Percentiles rank a stretch among this genome's conserved stretches.
These are phyloP conservation scores for Steinernema feltiae DNA, from an alignment of 1,140 invertebrate species.

Conservation along the genomic window DNA sequence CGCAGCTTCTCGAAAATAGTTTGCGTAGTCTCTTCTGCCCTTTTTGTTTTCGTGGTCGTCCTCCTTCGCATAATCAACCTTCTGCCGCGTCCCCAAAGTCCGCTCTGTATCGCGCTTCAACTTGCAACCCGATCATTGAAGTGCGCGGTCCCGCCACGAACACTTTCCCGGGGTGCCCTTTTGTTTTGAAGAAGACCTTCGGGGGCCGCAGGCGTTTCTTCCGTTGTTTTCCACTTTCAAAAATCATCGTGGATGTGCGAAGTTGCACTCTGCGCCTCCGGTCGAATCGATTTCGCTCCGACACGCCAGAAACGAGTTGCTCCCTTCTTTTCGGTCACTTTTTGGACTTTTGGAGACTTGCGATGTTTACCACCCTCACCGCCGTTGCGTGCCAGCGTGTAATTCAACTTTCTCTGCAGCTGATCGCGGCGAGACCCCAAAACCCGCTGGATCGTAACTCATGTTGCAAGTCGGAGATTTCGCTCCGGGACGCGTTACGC, in stretches of 20 bases:
- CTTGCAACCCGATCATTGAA: too few relatives aligned
- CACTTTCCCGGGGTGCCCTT: not conserved
- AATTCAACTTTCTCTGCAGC: too few relatives aligned
- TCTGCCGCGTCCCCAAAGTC: too few relatives aligned
- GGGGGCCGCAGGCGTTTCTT: not conserved
- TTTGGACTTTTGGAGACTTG: not conserved
- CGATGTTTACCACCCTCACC: not conserved
- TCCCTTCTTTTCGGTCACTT: not conserved
- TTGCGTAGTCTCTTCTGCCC: constrained; percentile 13
- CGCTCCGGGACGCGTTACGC: not conserved
- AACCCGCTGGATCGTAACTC: too few relatives aligned
- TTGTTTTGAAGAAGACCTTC: not conserved
- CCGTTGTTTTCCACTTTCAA: not conserved
- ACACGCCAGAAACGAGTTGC: not conserved
- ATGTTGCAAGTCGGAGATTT: too few relatives aligned
- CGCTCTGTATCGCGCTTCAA: too few relatives aligned
- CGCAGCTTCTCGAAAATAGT: not conserved
- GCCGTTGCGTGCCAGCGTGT: too few relatives aligned
- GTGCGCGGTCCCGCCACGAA: too few relatives aligned
- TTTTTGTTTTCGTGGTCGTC: constrained; percentile 2
- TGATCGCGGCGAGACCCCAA: too few relatives aligned
- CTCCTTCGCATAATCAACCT: not conserved
- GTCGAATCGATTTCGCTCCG: not conserved
- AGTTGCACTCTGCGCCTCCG: not conserved
- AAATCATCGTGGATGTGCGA: constrained; percentile 9